Percentiles rank a stretch among this genome's conserved stretches.
phyloP scores from a whole-genome alignment of 2,888 invertebrate species.

The Euproctis similis region DNA sequence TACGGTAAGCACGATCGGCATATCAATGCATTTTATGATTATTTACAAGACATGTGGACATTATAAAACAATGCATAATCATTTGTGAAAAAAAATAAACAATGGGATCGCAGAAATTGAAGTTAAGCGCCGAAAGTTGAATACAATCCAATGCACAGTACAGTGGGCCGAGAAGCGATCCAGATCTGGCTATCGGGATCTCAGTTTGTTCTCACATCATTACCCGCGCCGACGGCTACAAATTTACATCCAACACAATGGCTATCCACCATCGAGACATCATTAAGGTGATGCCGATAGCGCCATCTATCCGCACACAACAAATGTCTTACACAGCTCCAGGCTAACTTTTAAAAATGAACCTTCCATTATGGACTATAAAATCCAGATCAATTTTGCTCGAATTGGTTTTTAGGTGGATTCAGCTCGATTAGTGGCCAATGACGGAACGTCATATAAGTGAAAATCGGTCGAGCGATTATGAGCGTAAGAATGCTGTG shows the following conservation, averaged over 20 bases:
- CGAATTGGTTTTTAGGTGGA: conserved; percentile 40
- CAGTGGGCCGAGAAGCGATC: conserved; percentile 64
- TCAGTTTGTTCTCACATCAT: conserved; percentile 77
- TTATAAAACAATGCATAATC: conserved; percentile 44
- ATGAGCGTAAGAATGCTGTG: conserved; percentile 40
- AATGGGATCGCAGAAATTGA: conserved; percentile 37
- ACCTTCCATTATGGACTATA: conserved; percentile 31
- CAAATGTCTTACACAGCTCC: conserved; percentile 38
- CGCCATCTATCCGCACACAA: conserved; percentile 50
- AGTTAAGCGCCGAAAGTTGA: conserved; percentile 50
- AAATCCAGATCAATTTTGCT: conserved; percentile 22
- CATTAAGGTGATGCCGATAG: conserved; percentile 77
- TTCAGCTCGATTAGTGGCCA: conserved; percentile 22
- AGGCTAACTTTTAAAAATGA: conserved; percentile 25
- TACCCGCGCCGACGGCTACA: conserved; percentile 77
- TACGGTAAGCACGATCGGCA: conserved; percentile 15
- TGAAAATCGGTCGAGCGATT: conserved; percentile 42
- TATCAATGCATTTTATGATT: conserved; percentile 39
- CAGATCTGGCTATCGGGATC: conserved; percentile 72
- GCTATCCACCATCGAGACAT: conserved; percentile 76
- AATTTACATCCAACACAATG: conserved; percentile 77
- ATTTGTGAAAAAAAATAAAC: conserved; percentile 44
- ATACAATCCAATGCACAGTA: conserved; percentile 56
- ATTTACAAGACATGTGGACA: conserved; percentile 45
- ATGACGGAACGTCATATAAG: conserved; percentile 69